Evolutionary conservation across 2,888 invertebrate genomes (phyloP).

Genomic region (Lithosia quadra): DNA sequence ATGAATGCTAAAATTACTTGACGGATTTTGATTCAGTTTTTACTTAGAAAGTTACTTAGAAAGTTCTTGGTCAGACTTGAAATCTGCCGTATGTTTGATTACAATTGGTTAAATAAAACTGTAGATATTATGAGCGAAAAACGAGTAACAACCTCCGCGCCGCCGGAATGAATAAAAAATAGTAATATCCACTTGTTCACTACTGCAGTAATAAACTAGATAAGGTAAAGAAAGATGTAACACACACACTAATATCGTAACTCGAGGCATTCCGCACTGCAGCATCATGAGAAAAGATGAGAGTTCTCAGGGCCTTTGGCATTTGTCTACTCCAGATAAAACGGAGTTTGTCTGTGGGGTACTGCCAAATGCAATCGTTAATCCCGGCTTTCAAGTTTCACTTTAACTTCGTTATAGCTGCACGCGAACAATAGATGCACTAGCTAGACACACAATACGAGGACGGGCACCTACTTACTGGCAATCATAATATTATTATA

Average conservation of each 20-base stretch:
- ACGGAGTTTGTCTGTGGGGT: slow-evolving; percentile 27
- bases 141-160: too few species aligned
- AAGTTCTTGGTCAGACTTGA: too few species aligned
- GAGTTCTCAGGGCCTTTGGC: background rate
- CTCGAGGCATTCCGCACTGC: background rate
- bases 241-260: background rate
- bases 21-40: too few species aligned
- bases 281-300: background rate
- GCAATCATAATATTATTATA: too few species aligned
- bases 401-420: slow-evolving; percentile 16
- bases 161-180: too few species aligned
- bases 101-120: too few species aligned
- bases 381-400: slow-evolving; percentile 34
- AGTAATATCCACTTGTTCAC: background rate
- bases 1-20: too few species aligned
- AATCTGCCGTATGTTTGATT: too few species aligned
- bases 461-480: too few species aligned
- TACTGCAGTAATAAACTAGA: background rate
- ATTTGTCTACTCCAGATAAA: slow-evolving; percentile 26
- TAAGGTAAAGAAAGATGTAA: background rate
- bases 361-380: slow-evolving; percentile 53
- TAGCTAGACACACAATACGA: slow-evolving; percentile 32
- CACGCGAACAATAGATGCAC: slow-evolving; percentile 36
- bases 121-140: too few species aligned
- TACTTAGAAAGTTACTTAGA: too few species aligned